Evolutionary conservation across 37 sponge, comb jelly and placozoan genomes (phyloP), one percentile per base, ranked within the genome.

Genomic region (Ianthella basta): DNA sequence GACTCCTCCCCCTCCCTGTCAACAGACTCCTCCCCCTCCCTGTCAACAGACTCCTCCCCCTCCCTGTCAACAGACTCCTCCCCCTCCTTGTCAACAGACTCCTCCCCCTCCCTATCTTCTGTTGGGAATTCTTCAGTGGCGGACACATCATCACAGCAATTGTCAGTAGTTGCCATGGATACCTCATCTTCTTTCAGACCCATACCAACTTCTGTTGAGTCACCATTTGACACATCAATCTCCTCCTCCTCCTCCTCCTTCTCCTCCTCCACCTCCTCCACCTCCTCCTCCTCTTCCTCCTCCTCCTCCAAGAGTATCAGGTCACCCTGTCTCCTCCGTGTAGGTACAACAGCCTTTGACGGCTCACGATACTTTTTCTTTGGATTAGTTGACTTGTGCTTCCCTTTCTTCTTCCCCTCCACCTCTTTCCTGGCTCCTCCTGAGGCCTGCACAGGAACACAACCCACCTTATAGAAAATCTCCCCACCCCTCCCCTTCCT

Each of bases 301-400:
- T 84, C 60, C 19, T 84, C 79, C 18, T 63, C 77, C 38, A 79
- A 1, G 1, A 87, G 54, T 0, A 33, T 10, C 4, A 88, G 91
- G 16, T 78, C 81, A 37, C 37, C 78, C 67, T 91, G 91, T 50
- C 80, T 91, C 40, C 78, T 82, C 80, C 73, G 81, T 34, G 81
- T 0, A 34, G 82, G 80, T 15, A 83, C 84, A 29, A 72, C 60
- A 5, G 87, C 29, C 23, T 82, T 15, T 4, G 84, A 10, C 29
- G 56, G 24, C 23, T 68, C 60, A 40, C 81, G 59, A 41, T 93
- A 93, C 72, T 93, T 93, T 50, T 80, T 83, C 55, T 93, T 93
- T 0, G 90, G 90, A 72, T 93, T 93, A 21, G 53, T 85, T 16
- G 91, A 79, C 44, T 84, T 87, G 33, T 41, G 59, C 40, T 83